Evolutionary conservation across 1,140 invertebrate species (phyloP).

Genomic region (silkworm (Bombyx mori)): ASM3026992v2 NC_085110.1:12071501-12072000

Average conservation of each 20-base stretch:
- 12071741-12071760: constrained; percentile 51
- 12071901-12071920: constrained; percentile 54
- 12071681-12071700: constrained; percentile 52
- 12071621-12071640: constrained; percentile 49
- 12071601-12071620: constrained; percentile 61
- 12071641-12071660: constrained; percentile 53
- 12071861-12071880: constrained; percentile 19
- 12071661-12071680: constrained; percentile 54
- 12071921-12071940: constrained; percentile 45
- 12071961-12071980: constrained; percentile 46
- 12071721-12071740: constrained; percentile 39
- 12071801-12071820: constrained; percentile 17
- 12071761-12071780: constrained; percentile 27
- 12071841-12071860: constrained; percentile 19
- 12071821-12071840: constrained; percentile 44
- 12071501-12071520: constrained; percentile 3
- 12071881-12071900: constrained; percentile 35
- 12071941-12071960: constrained; percentile 42
- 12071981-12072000: constrained; percentile 49
- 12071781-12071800: constrained; percentile 12
- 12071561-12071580: constrained; percentile 47
- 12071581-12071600: constrained; percentile 61
- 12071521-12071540: constrained; percentile 6
- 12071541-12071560: constrained; percentile 14
- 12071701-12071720: constrained; percentile 50